phyloP scores from a whole-genome alignment of 1,140 invertebrate genomes.

The Drosophila orena region DNA sequence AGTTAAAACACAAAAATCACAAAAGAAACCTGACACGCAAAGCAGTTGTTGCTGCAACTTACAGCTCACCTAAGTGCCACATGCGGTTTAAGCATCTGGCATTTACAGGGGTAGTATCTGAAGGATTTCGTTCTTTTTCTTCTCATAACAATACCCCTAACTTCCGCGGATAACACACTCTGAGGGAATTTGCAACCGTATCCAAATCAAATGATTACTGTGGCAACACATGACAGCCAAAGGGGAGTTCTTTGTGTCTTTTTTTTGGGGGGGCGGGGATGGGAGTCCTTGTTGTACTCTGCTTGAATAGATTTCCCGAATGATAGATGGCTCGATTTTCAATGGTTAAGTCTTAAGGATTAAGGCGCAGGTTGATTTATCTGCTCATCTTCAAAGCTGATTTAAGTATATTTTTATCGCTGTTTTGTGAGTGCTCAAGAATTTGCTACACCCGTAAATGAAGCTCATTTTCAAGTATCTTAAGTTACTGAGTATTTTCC shows the following conservation, averaged over 20 bases:
- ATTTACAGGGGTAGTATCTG: constrained; percentile 43
- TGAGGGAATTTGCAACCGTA: constrained; percentile 31
- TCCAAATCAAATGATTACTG: constrained; percentile 72
- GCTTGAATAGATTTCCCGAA: constrained; percentile 29
- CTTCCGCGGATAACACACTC: constrained; percentile 34
- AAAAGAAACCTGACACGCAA: constrained; percentile 44
- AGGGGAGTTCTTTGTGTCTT: constrained; percentile 3
- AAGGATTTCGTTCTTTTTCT: constrained; percentile 44
- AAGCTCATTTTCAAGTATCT: constrained; percentile 1
- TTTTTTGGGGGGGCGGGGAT: too few relatives aligned
- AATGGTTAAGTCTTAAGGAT: constrained; percentile 27
- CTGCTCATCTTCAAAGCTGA: constrained; percentile 14
- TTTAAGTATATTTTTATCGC: constrained; percentile 5
- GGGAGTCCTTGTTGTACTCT: constrained; percentile 16
- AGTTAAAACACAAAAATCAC: constrained; percentile 11
- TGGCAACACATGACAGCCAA: constrained; percentile 69
- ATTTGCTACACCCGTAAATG: constrained; percentile 12
- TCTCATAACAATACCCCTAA: constrained; percentile 57
- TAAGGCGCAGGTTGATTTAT: constrained; percentile 35
- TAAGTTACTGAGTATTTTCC: not conserved
- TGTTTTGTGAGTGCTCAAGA: not conserved
- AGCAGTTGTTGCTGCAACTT: constrained; percentile 49
- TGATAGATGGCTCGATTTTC: constrained; percentile 47
- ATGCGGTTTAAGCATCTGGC: constrained; percentile 31
- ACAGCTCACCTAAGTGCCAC: constrained; percentile 26